Evolutionary conservation across 2,888 invertebrate genomes (phyloP), one percentile per base, ranked within the genome.

Genomic region (Stenotaenia linearis): DNA sequence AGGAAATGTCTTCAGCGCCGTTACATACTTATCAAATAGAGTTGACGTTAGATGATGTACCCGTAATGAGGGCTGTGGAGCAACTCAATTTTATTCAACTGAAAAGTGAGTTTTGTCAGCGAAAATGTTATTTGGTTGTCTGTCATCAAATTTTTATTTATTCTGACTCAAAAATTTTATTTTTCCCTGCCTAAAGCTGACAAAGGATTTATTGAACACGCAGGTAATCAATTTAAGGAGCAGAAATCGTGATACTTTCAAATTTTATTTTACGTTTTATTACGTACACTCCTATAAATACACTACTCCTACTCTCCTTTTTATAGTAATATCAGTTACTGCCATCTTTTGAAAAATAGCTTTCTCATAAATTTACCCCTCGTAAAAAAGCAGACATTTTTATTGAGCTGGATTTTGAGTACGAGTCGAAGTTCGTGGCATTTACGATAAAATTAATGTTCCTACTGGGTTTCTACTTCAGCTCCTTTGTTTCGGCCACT

Each of bases 51-150:
- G 98, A 98, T 87, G 93, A 95, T 85, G 93, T 95, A 84, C 92
- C 95, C 1, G 91, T 96, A 15, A 87, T 95, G 80, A 90, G 94
- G 75, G 94, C 97, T 81, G 94, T 98, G 84, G 92, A 95, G 83
- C 94, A 94, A 85, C 92, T 98, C 86, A 97, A 97, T 87, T 98
- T 98, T 86, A 93, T 96, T 80, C 97, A 98, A 88, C 94, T 98
- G 90, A 98, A 97, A 92, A 96, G 98, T 98, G 89, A 92, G 94
- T 91, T 45, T 69, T 77, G 12, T 75, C 76, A 75, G 18, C n/a
- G n/a, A n/a, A 32, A 32, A 32, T 32, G 32, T 32, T 6, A 32
- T 9, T 4, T 12, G 3, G 40, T 12, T 40, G 40, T 40, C 40
- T 1, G 12, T 40, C 12, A 40, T 15, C n/a, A 15, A 32, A 9